Base-by-base conservation (phyloP, 2,888 invertebrate species). In the Mantis religiosa region DNA sequence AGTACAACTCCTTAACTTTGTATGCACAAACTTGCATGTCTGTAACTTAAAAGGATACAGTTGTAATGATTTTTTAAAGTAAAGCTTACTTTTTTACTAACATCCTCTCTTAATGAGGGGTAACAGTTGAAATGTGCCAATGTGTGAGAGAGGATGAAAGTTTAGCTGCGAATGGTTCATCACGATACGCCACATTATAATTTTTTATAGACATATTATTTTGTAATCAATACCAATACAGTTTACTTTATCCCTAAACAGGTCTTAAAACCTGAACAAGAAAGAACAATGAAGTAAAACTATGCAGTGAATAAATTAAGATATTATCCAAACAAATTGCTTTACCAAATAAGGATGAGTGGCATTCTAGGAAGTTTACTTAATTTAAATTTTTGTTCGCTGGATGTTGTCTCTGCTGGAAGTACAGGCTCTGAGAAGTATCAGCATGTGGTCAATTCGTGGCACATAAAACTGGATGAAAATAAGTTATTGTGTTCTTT, bases 401-500 rank as follows among this genome's bases (percentile, higher is more conserved):
- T 71, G 25, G 54, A 15, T 20, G 20, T 20, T 71, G 20, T 71
- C 54, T 71, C 54, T 71, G 54, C 54, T 71, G 54, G 54, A 71
- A 71, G 25, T 3, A 71, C 54, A 25, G 20, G 1, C 54, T 71
- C 54, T 71, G 54, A 87, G 47, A 85, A 84, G 85, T 85, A 88
- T 88, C 84, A 84, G 85, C 85, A 85, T 88, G 84, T 83, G 84
- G 82, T 81, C 28, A 88, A 25, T 83, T 82, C 85, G 83, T 88
- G 83, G 54, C 54, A 34, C 82, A 88, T 82, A 84, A 85, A 85
- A 82, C 85, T 88, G 41, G 54, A 85, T 81, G 81, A 47, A 88
- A 88, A 84, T 85, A 85, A 88, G 34, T 85, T 85, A 88, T 85
- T 88, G 85, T 83, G 28, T 88, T 88, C 82, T 87, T 82, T 71